Conservation (phyloP, 2,888 invertebrate genomes). For the Ferdinandea cuprea region DNA sequence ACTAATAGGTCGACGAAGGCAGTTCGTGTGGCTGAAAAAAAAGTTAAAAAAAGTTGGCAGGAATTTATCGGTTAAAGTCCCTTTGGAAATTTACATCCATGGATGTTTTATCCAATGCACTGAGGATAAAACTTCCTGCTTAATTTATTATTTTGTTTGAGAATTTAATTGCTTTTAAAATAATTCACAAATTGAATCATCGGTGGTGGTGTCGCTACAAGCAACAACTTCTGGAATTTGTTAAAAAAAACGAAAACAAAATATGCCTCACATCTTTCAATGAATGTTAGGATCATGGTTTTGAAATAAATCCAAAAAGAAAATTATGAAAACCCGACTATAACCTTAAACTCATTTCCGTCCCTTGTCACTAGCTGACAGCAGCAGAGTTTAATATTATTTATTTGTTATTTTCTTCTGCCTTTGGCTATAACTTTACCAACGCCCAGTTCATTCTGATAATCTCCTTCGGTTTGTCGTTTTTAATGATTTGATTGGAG, state of each 20-base stretch:
- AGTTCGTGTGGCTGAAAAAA: too few species aligned
- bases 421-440: constrained; percentile 48
- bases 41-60: too few species aligned
- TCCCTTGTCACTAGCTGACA: constrained; percentile 60
- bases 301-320: constrained; percentile 22
- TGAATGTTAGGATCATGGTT: constrained; percentile 7
- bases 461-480: background rate
- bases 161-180: too few species aligned
- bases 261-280: constrained; percentile 1
- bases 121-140: too few species aligned
- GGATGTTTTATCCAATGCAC: too few species aligned
- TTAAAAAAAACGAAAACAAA: background rate
- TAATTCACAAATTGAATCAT: too few species aligned
- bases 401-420: constrained; percentile 20
- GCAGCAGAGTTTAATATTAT: constrained; percentile 50
- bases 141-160: too few species aligned
- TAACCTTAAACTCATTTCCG: constrained; percentile 59
- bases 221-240: too few species aligned
- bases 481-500: background rate
- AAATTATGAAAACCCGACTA: constrained; percentile 33
- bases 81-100: too few species aligned
- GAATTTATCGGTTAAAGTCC: too few species aligned
- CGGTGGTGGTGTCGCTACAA: too few species aligned
- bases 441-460: background rate
- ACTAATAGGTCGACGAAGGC: too few species aligned